Evolutionary conservation across 1,140 invertebrate species (phyloP).

Genomic region (Potamilus streckersoni): DNA sequence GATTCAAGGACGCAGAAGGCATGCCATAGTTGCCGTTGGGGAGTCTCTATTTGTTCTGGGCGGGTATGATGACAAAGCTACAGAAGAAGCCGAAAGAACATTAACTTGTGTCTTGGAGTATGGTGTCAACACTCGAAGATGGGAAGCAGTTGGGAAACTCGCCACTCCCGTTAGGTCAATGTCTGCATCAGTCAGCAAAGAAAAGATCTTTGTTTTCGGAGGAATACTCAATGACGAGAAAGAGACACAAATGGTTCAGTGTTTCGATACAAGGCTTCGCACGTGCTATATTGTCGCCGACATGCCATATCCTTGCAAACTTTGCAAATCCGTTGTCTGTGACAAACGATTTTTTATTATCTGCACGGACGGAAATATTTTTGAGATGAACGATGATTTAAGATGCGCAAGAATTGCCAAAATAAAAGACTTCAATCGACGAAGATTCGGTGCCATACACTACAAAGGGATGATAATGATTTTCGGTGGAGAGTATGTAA

Average conservation of each 20-base stretch:
- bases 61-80: conserved; percentile 49
- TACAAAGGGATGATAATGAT: conserved; percentile 38
- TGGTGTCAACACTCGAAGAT: conserved; percentile 36
- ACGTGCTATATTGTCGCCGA: conserved; percentile 28
- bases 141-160: conserved; percentile 38
- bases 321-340: conserved; percentile 38
- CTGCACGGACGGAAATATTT: conserved; percentile 45
- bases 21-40: conserved; percentile 50
- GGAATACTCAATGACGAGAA: conserved; percentile 45
- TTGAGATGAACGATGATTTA: conserved; percentile 32
- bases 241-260: conserved; percentile 46
- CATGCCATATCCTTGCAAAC: conserved; percentile 42
- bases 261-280: conserved; percentile 41
- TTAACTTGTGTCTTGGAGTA: conserved; percentile 42
- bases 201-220: conserved; percentile 50
- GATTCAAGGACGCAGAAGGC: conserved; percentile 42
- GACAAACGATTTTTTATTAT: conserved; percentile 45
- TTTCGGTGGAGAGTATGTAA: conserved; percentile 42
- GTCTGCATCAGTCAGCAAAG: conserved; percentile 47
- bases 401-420: conserved; percentile 25
- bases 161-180: conserved; percentile 40
- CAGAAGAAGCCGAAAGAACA: conserved; percentile 37
- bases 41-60: conserved; percentile 46
- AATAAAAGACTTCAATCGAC: conserved; percentile 40
- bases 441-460: conserved; percentile 46